phyloP scores from a whole-genome alignment of 2,888 invertebrate genomes.

The Petrolisthes manimaculis region DNA sequence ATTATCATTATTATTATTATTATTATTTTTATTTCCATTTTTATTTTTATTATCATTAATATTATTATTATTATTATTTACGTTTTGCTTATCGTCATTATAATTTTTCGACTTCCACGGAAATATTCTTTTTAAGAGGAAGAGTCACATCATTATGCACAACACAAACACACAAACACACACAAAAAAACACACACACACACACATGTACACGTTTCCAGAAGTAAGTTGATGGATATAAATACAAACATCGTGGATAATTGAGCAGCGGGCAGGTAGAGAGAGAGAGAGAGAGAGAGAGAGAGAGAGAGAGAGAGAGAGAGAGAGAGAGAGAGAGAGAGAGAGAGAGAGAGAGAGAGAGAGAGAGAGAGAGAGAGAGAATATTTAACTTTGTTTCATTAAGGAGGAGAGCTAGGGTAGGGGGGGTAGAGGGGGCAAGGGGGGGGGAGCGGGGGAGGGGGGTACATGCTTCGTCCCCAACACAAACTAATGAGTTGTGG shows the following conservation, averaged over 20 bases:
- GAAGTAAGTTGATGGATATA: neutral
- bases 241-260: neutral
- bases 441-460: neutral
- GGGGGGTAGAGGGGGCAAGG: neutral
- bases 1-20: no score
- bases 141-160: no score
- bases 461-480: neutral
- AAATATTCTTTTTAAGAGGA: no score
- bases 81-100: no score
- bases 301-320: neutral
- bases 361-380: conserved; percentile 38
- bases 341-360: conserved; percentile 34
- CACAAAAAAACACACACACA: neutral
- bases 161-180: neutral
- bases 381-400: neutral
- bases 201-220: neutral
- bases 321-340: conserved; percentile 7
- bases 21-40: no score
- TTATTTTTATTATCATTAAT: no score
- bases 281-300: conserved; percentile 6
- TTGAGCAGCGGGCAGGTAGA: neutral
- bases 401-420: neutral
- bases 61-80: no score
- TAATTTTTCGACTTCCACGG: no score
- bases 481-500: conserved; percentile 30